Evolutionary conservation across 2,888 invertebrate species (phyloP).

Genomic region (Drosophila paranaensis): DNA sequence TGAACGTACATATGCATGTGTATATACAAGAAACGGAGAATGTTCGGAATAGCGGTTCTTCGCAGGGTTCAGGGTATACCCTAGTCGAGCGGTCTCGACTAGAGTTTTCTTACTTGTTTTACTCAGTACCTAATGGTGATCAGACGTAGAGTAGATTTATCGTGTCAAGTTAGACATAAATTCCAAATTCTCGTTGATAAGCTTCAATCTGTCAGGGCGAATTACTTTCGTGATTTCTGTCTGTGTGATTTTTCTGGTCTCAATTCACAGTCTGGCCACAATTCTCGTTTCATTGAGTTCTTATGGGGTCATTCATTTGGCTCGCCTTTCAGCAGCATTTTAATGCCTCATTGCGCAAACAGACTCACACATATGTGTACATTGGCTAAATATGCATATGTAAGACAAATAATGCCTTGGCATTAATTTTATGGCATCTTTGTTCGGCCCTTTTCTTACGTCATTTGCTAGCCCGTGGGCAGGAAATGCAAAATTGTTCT

Average conservation of each 20-base stretch:
- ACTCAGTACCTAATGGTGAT: neutral
- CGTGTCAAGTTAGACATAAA: neutral
- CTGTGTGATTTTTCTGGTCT: constrained; percentile 14
- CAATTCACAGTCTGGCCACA: constrained; percentile 2
- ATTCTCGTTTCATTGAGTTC: constrained; percentile 18
- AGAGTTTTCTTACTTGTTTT: too few relatives aligned
- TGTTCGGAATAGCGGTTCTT: too few relatives aligned
- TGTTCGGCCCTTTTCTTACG: constrained; percentile 42
- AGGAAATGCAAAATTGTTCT: constrained; percentile 58
- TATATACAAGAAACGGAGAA: too few relatives aligned
- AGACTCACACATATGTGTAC: constrained; percentile 1
- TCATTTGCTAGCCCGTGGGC: constrained; percentile 42
- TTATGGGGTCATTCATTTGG: constrained; percentile 42
- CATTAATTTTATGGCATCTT: constrained; percentile 70
- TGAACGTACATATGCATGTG: too few relatives aligned
- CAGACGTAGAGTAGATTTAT: neutral
- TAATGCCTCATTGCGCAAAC: constrained; percentile 55
- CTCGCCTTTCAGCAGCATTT: constrained; percentile 52
- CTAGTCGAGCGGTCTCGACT: too few relatives aligned
- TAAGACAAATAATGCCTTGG: constrained; percentile 47
- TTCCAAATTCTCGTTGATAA: constrained; percentile 1
- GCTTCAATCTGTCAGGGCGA: neutral
- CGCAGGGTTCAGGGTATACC: too few relatives aligned
- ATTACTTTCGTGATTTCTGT: neutral
- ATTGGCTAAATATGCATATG: constrained; percentile 27